phyloP scores from a whole-genome alignment of 2,113 vertebrate species.

The Myotis lucifugus region DNA sequence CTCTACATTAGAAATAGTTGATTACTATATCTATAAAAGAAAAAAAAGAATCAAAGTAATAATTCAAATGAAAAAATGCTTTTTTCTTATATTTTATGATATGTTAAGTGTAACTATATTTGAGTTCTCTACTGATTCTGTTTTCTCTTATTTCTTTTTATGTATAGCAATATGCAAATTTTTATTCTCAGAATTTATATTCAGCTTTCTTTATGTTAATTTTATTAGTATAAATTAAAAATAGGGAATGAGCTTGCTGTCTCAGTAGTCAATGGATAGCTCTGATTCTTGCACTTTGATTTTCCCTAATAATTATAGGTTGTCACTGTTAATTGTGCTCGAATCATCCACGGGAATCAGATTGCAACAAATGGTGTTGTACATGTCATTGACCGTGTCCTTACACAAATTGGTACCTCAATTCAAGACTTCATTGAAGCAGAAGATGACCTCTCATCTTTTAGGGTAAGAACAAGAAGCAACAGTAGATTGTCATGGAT shows the following conservation, averaged over 20 bases:
- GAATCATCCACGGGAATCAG: slow-evolving; percentile 96
- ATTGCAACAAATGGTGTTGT: slow-evolving; percentile 98
- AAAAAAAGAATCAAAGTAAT: background rate
- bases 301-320: slow-evolving; percentile 85
- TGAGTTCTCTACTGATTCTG: background rate
- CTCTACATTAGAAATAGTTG: background rate
- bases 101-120: background rate
- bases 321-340: slow-evolving; percentile 97
- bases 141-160: background rate
- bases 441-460: slow-evolving; percentile 91
- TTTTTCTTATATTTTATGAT: background rate
- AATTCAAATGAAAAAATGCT: background rate
- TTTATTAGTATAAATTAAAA: background rate
- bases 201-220: background rate
- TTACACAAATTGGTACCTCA: slow-evolving; percentile 90
- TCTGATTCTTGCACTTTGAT: slow-evolving; percentile 23
- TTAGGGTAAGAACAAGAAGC: slow-evolving; percentile 85
- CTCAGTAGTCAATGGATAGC: background rate
- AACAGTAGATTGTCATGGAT: background rate
- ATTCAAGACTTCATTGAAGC: slow-evolving; percentile 91
- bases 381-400: slow-evolving; percentile 95
- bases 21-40: background rate
- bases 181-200: background rate
- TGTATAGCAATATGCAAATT: background rate
- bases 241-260: background rate